These are phyloP conservation scores for Holothuria scabra DNA, from an alignment of 53 echinoderm and acorn worm genomes.

Conservation along the genomic window DNA sequence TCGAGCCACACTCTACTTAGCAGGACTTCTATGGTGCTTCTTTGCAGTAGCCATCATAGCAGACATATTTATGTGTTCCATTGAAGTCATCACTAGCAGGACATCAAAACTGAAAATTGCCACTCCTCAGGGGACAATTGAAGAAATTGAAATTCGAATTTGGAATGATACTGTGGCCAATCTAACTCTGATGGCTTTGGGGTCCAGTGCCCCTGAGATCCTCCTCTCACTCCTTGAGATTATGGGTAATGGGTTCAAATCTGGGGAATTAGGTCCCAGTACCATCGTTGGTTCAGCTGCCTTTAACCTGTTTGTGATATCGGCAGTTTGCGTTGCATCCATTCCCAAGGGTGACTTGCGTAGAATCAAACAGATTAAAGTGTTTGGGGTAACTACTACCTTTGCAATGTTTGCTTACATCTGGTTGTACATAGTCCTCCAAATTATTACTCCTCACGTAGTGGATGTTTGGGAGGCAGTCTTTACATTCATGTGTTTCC, in stretches of 20 bases:
- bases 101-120: conserved; percentile 72
- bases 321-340: conserved; percentile 75
- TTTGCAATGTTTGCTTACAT: conserved; percentile 94
- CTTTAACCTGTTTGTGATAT: conserved; percentile 90
- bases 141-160: conserved; percentile 86
- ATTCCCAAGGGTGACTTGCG: conserved; percentile 74
- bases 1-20: conserved; percentile 71
- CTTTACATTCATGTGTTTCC: conserved; percentile 90
- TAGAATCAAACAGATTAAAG: conserved; percentile 78
- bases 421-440: conserved; percentile 86
- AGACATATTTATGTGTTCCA: conserved; percentile 94
- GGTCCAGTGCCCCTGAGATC: conserved; percentile 93
- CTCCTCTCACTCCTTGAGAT: conserved; percentile 91
- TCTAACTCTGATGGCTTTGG: conserved; percentile 91
- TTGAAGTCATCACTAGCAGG: conserved; percentile 94
- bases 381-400: conserved; percentile 80
- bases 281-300: conserved; percentile 98
- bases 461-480: conserved; percentile 90
- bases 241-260: conserved; percentile 70
- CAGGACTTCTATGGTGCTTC: conserved; percentile 85
- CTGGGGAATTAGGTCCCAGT: conserved; percentile 90
- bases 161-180: conserved; percentile 99
- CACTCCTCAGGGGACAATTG: conserved; percentile 77
- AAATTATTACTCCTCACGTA: conserved; percentile 69
- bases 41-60: conserved; percentile 88